Evolutionary conservation across 2,888 invertebrate genomes (phyloP).

Genomic region (Lithosia quadra): DNA sequence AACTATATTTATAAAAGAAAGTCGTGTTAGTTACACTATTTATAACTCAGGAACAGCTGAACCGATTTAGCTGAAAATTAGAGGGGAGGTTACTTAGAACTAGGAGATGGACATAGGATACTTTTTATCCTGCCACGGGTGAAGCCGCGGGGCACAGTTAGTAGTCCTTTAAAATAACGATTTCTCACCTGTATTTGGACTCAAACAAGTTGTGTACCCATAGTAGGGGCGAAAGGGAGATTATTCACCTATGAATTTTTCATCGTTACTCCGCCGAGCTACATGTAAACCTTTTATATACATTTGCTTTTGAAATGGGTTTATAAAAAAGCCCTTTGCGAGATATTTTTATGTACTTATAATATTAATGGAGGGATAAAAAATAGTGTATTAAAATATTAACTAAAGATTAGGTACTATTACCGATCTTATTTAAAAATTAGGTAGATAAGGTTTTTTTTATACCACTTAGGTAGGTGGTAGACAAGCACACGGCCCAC

Average conservation of each 20-base stretch:
- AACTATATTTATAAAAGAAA: too few species aligned
- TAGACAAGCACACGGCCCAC: too few species aligned
- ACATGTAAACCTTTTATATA: slow-evolving; percentile 54
- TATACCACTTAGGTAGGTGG: too few species aligned
- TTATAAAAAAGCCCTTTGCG: slow-evolving; percentile 34
- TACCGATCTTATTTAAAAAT: too few species aligned
- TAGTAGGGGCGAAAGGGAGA: slow-evolving; percentile 39
- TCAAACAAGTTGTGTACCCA: slow-evolving; percentile 7
- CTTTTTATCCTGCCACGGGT: too few species aligned
- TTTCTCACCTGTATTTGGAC: neutral
- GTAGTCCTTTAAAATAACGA: neutral
- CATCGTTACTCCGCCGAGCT: slow-evolving; percentile 41
- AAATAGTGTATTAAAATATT: neutral
- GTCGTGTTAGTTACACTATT: too few species aligned
- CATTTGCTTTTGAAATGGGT: slow-evolving; percentile 44
- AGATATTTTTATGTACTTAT: slow-evolving; percentile 25
- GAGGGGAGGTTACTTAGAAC: too few species aligned
- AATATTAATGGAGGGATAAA: neutral
- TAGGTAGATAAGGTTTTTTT: too few species aligned
- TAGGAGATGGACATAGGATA: too few species aligned
- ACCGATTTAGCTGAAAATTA: too few species aligned
- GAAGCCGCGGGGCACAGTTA: too few species aligned
- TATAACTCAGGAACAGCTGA: too few species aligned
- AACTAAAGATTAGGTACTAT: neutral
- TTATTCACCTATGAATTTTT: slow-evolving; percentile 59